These are phyloP conservation scores for Oriolus oriolus DNA, from an alignment of 2,113 vertebrate genomes.

Conservation along the genomic window DNA sequence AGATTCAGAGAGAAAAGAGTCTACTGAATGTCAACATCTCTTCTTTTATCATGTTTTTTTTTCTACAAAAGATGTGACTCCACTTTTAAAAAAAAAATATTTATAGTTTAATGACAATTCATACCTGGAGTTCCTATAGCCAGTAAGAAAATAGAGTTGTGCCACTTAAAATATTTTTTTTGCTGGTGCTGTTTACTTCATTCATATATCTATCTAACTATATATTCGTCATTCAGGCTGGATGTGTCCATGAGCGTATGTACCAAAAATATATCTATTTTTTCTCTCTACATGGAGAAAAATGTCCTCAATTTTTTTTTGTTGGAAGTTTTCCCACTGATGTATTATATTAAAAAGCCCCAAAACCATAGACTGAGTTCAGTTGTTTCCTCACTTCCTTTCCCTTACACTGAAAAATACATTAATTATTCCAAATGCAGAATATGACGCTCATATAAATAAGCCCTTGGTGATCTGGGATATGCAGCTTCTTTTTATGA, in stretches of 20 bases:
- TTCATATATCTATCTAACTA: neutral
- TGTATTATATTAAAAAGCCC: fast-evolving
- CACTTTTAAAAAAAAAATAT: neutral
- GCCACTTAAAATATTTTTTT: neutral
- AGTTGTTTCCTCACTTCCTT: neutral
- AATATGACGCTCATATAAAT: neutral
- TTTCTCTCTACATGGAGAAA: neutral
- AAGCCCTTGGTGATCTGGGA: neutral
- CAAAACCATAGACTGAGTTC: neutral
- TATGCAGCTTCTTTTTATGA: neutral
- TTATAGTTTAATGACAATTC: neutral
- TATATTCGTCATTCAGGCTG: neutral
- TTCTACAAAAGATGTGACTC: neutral
- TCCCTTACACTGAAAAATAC: neutral
- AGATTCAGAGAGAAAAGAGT: neutral
- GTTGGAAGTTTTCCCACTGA: neutral
- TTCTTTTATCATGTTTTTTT: neutral
- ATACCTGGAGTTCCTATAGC: neutral
- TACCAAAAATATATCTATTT: neutral
- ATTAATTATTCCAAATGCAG: neutral
- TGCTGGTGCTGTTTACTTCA: neutral
- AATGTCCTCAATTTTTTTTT: neutral
- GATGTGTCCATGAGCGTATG: neutral
- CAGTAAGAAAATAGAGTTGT: neutral
- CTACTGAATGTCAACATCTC: neutral